Evolutionary conservation across 2,113 vertebrate genomes (phyloP).

Genomic region (Podarcis raffonei): DNA sequence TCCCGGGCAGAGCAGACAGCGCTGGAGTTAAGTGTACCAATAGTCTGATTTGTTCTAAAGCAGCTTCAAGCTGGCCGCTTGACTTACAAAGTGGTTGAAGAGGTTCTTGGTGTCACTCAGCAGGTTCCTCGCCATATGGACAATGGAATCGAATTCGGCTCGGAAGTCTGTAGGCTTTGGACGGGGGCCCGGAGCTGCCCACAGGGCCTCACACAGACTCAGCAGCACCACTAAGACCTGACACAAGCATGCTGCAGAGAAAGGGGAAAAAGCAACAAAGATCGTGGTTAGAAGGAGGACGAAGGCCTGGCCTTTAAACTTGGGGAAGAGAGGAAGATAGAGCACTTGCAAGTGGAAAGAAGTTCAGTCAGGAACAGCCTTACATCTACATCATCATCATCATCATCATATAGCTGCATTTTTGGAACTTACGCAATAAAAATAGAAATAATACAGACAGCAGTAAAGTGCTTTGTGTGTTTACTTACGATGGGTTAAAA

Average conservation of each 20-base stretch:
- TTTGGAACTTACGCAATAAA: too few relatives aligned
- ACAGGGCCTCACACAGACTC: conserved; percentile 24
- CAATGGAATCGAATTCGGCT: conserved; percentile 42
- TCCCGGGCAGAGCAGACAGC: background rate
- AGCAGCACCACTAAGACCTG: conserved; percentile 14
- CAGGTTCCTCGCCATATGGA: conserved; percentile 44
- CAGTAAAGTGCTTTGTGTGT: background rate
- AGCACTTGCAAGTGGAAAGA: background rate
- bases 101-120: conserved; percentile 49
- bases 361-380: background rate
- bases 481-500: background rate
- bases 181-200: conserved; percentile 14
- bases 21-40: background rate
- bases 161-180: conserved; percentile 34
- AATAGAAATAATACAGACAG: background rate
- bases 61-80: background rate
- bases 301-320: background rate
- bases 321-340: background rate
- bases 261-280: background rate
- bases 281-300: background rate
- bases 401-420: too few relatives aligned
- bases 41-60: too few relatives aligned
- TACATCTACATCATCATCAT: background rate
- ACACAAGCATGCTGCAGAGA: conserved; percentile 7
- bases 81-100: conserved; percentile 52